phyloP scores from a whole-genome alignment of 2,113 vertebrate genomes.

The Zingel zingel region DNA sequence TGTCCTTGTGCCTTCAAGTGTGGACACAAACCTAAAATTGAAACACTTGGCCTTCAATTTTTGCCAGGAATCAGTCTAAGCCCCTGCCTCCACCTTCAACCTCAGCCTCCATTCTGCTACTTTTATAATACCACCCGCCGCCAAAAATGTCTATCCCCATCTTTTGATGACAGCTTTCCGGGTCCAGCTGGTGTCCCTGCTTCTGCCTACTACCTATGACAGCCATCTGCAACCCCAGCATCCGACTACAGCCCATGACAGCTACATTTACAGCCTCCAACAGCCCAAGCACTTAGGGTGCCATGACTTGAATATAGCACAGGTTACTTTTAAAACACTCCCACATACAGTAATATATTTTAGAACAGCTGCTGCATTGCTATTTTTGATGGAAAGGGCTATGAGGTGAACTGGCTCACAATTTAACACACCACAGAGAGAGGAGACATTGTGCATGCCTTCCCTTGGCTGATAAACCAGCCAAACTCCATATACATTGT shows the following conservation, averaged over 20 bases:
- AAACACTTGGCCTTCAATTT: not conserved
- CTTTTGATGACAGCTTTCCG: not conserved
- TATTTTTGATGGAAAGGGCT: conserved; percentile 17
- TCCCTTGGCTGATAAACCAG: not conserved
- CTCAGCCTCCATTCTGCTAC: not conserved
- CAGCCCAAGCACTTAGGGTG: not conserved
- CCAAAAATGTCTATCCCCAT: not conserved
- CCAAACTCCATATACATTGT: not conserved
- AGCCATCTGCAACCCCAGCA: not conserved
- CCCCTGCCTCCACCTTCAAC: not conserved
- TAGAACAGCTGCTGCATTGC: not conserved
- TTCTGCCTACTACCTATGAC: not conserved
- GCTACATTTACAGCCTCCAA: not conserved
- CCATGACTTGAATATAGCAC: not conserved
- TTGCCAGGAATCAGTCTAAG: not conserved
- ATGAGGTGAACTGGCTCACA: conserved; percentile 8
- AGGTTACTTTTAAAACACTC: conserved; percentile 41
- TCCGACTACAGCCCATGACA: not conserved
- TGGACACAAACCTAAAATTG: too few relatives aligned
- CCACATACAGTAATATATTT: conserved; percentile 28
- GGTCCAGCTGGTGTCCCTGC: not conserved
- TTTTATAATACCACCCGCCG: not conserved
- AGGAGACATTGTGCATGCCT: not conserved
- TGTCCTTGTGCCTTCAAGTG: too few relatives aligned
- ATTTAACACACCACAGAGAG: conserved; percentile 7